Evolutionary conservation across 2,113 vertebrate genomes (phyloP).

Genomic region (Cyprinodon brontotheroides): DNA sequence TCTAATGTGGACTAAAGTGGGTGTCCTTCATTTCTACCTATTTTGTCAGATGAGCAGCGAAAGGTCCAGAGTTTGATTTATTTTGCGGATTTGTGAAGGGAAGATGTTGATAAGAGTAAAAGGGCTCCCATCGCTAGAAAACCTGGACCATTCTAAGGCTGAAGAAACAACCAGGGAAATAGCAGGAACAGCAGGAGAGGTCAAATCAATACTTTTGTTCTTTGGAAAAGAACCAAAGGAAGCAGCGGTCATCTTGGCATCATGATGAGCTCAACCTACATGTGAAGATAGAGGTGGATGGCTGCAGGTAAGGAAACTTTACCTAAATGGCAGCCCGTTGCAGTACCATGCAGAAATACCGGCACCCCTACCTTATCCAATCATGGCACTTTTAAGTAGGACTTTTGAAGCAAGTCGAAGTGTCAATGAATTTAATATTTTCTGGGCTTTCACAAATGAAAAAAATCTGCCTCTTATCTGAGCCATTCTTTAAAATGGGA

Average conservation of each 20-base stretch:
- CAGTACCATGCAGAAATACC: too few relatives aligned
- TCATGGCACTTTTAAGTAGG: too few relatives aligned
- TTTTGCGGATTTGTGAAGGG: too few relatives aligned
- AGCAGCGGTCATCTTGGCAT: background rate
- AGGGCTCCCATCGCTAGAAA: background rate
- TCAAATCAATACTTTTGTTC: background rate
- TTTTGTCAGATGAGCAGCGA: background rate
- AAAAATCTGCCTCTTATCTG: too few relatives aligned
- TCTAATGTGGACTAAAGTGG: background rate
- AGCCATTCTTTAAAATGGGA: too few relatives aligned
- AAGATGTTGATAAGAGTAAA: background rate
- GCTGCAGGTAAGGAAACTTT: background rate
- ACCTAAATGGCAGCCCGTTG: background rate
- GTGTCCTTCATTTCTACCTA: background rate
- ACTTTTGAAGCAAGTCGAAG: too few relatives aligned
- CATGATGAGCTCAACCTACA: background rate
- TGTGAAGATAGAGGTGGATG: background rate
- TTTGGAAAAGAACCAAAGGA: background rate
- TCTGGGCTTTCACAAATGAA: too few relatives aligned
- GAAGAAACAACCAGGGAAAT: background rate
- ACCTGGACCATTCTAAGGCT: background rate
- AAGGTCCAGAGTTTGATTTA: background rate
- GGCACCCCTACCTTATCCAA: too few relatives aligned
- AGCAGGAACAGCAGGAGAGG: background rate
- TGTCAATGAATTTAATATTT: too few relatives aligned